Conservation (phyloP, 2,797 vertebrate species). For the Eleutherodactylus coqui region DNA sequence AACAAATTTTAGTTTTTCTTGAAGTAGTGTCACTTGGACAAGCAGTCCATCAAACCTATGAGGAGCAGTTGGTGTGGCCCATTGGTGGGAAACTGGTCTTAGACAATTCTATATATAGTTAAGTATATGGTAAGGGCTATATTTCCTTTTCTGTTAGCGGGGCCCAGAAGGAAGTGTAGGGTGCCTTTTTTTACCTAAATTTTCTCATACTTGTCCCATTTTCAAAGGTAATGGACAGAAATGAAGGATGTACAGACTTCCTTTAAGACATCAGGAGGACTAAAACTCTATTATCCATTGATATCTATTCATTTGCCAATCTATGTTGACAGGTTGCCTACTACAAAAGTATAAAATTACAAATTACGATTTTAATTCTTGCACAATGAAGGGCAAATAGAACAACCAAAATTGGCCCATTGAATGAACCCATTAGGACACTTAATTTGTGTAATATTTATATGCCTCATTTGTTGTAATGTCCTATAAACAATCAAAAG, state of each 20-base stretch:
- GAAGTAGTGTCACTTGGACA: neutral
- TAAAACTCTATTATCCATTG: slow-evolving; percentile 26
- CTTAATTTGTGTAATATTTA: neutral
- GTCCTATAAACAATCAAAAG: neutral
- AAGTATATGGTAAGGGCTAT: neutral
- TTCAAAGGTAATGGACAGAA: neutral
- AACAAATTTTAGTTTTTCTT: neutral
- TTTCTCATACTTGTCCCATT: neutral
- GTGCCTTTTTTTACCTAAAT: neutral
- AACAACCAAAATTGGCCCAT: neutral
- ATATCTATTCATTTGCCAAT: neutral
- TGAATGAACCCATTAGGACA: neutral
- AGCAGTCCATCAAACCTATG: neutral
- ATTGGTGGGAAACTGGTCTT: neutral
- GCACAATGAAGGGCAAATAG: neutral
- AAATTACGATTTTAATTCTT: slow-evolving; percentile 19
- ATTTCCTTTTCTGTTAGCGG: neutral
- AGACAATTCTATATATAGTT: neutral
- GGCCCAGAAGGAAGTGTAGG: neutral
- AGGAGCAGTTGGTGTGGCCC: neutral
- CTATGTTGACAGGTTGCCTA: neutral
- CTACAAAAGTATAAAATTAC: slow-evolving; percentile 10
- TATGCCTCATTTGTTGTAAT: neutral
- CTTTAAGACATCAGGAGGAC: slow-evolving; percentile 15
- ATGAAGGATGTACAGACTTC: slow-evolving; percentile 3